Conservation (phyloP, 1,140 invertebrate species). For the Drosophila repleta region DNA sequence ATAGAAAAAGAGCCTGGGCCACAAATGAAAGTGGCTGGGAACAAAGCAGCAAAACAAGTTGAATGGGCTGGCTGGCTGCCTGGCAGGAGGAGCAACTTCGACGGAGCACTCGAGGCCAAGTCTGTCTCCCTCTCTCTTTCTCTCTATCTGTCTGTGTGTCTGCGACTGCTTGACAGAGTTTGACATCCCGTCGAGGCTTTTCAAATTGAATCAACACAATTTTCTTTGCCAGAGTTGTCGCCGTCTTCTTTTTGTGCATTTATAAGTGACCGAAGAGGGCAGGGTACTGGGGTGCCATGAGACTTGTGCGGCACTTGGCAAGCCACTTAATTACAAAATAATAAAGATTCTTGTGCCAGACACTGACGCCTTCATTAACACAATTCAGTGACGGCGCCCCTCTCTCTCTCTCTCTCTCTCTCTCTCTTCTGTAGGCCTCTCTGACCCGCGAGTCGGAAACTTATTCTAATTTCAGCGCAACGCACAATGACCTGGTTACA, state of each 20-base stretch:
- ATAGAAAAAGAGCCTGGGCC: conserved; percentile 14
- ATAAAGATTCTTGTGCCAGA: conserved; percentile 74
- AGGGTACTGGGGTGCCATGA: conserved; percentile 6
- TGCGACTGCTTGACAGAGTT: conserved; percentile 45
- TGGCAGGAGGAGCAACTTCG: conserved; percentile 37
- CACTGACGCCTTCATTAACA: conserved; percentile 68
- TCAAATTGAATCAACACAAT: conserved; percentile 77
- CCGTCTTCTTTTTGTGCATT: conserved; percentile 45
- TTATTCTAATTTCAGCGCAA: conserved; percentile 68
- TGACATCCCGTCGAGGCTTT: conserved; percentile 53
- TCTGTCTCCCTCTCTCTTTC: background rate
- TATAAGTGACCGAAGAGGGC: conserved; percentile 52
- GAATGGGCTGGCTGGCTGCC: conserved; percentile 57
- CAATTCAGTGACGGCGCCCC: conserved; percentile 53
- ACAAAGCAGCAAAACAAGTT: conserved; percentile 51
- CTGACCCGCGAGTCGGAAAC: conserved; percentile 17
- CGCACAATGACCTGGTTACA: conserved; percentile 76
- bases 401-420: too few relatives aligned
- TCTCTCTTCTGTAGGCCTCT: conserved; percentile 1
- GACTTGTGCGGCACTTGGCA: conserved; percentile 48
- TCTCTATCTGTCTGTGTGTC: conserved; percentile 17
- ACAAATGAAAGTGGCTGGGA: conserved; percentile 31
- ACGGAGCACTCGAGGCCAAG: conserved; percentile 5
- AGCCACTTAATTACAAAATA: conserved; percentile 82
- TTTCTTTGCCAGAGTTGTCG: conserved; percentile 58